A percentile compares a stretch with the other conserved stretches of the same genome.
Evolutionary conservation across 2,797 vertebrate genomes (phyloP).

Genomic region (Myioborus miniatus): DNA sequence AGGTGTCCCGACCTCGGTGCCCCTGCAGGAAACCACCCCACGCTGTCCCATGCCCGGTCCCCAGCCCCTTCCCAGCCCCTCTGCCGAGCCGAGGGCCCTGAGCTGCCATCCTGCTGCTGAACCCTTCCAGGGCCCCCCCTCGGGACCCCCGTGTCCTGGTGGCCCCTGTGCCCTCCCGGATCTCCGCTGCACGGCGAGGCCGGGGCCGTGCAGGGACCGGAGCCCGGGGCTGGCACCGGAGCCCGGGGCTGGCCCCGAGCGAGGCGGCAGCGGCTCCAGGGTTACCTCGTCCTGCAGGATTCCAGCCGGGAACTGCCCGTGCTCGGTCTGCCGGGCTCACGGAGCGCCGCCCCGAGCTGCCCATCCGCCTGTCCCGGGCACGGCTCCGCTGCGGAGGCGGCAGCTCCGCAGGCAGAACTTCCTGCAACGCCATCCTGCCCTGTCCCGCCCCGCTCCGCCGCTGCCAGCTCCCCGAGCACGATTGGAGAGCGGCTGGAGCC

Average conservation of each 20-base stretch:
- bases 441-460: background rate
- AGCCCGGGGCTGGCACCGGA: too few relatives aligned
- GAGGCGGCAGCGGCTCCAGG: too few relatives aligned
- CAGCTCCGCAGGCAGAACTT: background rate
- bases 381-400: background rate
- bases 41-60: rapidly evolving
- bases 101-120: rapidly evolving
- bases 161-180: background rate
- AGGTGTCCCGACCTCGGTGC: background rate
- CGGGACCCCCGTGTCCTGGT: background rate
- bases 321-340: rapidly evolving
- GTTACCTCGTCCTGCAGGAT: background rate
- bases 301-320: background rate
- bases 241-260: rapidly evolving
- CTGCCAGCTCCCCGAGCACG: background rate
- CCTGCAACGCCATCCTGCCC: background rate
- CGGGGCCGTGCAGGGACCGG: rapidly evolving
- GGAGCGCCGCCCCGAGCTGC: background rate
- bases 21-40: rapidly evolving
- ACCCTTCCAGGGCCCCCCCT: background rate
- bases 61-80: background rate
- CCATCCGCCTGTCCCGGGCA: background rate
- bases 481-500: background rate
- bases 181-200: background rate
- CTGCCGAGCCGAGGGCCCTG: rapidly evolving